Evolutionary conservation across 1,140 invertebrate genomes (phyloP).

Genomic region (Drosophila quadrilineata): DNA sequence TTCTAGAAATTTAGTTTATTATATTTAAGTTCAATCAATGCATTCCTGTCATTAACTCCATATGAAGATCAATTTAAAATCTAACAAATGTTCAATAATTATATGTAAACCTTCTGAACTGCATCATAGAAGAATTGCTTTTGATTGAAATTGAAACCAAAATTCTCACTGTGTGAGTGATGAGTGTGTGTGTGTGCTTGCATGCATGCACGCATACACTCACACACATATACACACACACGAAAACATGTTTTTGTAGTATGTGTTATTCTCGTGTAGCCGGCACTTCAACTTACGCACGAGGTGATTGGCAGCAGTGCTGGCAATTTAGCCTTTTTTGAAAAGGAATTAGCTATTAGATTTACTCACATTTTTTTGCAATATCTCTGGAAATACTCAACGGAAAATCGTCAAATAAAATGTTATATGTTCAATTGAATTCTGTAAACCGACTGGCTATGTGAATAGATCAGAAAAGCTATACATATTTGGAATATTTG

Average conservation of each 20-base stretch:
- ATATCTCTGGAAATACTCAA: too few relatives aligned
- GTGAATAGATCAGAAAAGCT: too few relatives aligned
- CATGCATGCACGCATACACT: not conserved
- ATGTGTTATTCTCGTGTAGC: constrained; percentile 10
- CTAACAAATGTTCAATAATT: constrained; percentile 39
- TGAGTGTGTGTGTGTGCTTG: not conserved
- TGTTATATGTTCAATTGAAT: too few relatives aligned
- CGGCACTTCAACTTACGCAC: constrained; percentile 24
- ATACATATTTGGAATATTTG: too few relatives aligned
- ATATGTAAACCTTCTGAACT: not conserved
- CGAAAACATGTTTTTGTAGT: constrained; percentile 36
- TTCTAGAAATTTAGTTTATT: constrained; percentile 38
- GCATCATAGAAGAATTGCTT: not conserved
- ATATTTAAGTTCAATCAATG: constrained; percentile 20
- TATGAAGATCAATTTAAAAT: constrained; percentile 18
- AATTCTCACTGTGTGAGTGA: not conserved
- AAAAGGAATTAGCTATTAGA: too few relatives aligned
- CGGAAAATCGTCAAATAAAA: too few relatives aligned
- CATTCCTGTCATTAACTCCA: constrained; percentile 30
- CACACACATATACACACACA: not conserved
- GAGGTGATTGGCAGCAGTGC: constrained; percentile 27
- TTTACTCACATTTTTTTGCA: too few relatives aligned
- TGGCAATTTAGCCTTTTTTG: too few relatives aligned
- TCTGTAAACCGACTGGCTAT: too few relatives aligned
- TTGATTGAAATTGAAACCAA: not conserved